Evolutionary conservation across 1,140 invertebrate species (phyloP).

Genomic region (Scaptomyza graminum): DNA sequence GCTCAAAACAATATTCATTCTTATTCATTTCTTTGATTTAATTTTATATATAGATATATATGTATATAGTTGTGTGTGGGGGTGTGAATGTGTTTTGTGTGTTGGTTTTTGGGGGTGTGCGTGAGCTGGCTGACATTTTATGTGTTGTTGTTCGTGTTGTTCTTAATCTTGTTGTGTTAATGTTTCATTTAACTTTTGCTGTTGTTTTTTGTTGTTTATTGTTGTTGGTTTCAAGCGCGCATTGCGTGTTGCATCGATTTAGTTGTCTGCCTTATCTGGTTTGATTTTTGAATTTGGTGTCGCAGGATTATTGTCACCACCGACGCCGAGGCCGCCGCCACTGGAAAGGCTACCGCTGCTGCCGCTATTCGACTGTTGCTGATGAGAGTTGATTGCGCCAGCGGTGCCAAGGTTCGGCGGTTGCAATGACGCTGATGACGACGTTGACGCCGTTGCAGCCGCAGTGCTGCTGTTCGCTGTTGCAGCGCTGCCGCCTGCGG

Average conservation of each 20-base stretch:
- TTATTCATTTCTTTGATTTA: slow-evolving; percentile 40
- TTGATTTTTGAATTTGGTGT: slow-evolving; percentile 75
- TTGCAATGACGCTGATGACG: slow-evolving; percentile 54
- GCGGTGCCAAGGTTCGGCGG: slow-evolving; percentile 50
- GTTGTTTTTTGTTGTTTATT: slow-evolving; percentile 23
- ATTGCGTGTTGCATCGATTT: slow-evolving; percentile 48
- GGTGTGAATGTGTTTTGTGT: slow-evolving; percentile 6
- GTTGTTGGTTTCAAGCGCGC: slow-evolving; percentile 57
- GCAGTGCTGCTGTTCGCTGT: slow-evolving; percentile 60
- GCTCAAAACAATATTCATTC: slow-evolving; percentile 34
- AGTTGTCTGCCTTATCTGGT: slow-evolving; percentile 65
- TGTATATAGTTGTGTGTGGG: slow-evolving; percentile 4
- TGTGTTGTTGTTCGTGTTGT: slow-evolving; percentile 40
- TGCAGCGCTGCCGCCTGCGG: slow-evolving; percentile 71
- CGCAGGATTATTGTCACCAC: slow-evolving; percentile 81
- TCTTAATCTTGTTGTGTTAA: slow-evolving; percentile 48
- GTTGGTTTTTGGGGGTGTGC: slow-evolving; percentile 16
- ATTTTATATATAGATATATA: slow-evolving; percentile 9
- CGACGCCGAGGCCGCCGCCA: slow-evolving; percentile 50
- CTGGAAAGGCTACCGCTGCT: slow-evolving; percentile 66
- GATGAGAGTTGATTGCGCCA: slow-evolving; percentile 72
- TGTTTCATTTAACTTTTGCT: slow-evolving; percentile 38
- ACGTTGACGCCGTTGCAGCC: slow-evolving; percentile 33
- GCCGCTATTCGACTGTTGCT: slow-evolving; percentile 83
- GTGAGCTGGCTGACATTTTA: slow-evolving; percentile 37